Conservation (phyloP, 1,140 invertebrate genomes). For the Mesaphorura yosii region DNA sequence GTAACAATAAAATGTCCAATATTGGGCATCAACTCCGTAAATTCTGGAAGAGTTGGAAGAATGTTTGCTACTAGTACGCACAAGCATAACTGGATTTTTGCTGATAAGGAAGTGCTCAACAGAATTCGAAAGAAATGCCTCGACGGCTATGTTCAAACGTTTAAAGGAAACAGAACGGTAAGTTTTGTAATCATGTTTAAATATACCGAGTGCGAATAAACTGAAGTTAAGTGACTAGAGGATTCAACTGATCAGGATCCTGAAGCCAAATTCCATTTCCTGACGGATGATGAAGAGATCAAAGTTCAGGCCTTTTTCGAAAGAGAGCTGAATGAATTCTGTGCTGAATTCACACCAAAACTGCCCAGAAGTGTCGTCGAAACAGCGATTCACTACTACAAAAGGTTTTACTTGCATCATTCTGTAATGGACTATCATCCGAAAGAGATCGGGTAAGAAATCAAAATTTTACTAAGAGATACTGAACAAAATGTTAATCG, state of each 20-base stretch:
- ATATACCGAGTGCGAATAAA: not conserved
- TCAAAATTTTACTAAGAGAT: too few relatives aligned
- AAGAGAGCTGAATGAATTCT: conserved; percentile 79
- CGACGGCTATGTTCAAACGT: conserved; percentile 59
- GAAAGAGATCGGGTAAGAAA: conserved; percentile 78
- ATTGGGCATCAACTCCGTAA: too few relatives aligned
- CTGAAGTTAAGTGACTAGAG: not conserved
- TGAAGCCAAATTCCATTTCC: conserved; percentile 39
- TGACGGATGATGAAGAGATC: conserved; percentile 71
- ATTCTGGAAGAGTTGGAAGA: too few relatives aligned
- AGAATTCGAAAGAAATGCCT: conserved; percentile 66
- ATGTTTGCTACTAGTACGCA: conserved; percentile 92
- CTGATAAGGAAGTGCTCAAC: conserved; percentile 63
- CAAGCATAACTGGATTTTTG: conserved; percentile 80
- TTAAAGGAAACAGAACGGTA: conserved; percentile 51
- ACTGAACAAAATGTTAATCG: too few relatives aligned
- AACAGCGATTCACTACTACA: conserved; percentile 91
- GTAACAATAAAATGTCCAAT: too few relatives aligned
- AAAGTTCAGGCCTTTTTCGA: conserved; percentile 72
- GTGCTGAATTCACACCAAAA: conserved; percentile 76
- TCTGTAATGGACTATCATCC: conserved; percentile 97
- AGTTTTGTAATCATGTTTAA: conserved; percentile 25
- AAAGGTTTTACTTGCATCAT: conserved; percentile 90
- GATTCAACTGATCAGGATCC: not conserved
- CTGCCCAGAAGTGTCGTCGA: conserved; percentile 87